Percentiles rank a stretch among this genome's conserved stretches.
Conservation (phyloP, 2,113 vertebrate genomes). For the Osmerus eperlanus region DNA sequence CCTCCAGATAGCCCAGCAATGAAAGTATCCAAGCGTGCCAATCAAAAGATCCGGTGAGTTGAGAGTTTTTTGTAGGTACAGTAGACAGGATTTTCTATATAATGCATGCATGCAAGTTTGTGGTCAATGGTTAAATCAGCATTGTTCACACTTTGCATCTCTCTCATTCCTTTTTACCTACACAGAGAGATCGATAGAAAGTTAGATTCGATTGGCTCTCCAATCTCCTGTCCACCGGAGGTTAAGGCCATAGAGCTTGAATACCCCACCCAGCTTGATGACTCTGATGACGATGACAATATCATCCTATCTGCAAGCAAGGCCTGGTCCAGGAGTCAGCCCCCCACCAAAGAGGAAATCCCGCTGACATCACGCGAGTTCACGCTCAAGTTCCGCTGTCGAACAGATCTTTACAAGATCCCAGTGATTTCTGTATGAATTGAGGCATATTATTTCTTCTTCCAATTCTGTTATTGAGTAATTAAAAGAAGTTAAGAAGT, state of each 20-base stretch:
- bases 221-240: constrained; percentile 36
- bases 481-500: no score
- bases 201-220: constrained; percentile 52
- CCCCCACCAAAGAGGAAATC: not conserved
- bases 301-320: constrained; percentile 29
- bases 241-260: not conserved
- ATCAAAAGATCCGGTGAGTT: constrained; percentile 57
- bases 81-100: not conserved
- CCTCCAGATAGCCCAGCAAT: constrained; percentile 39
- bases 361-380: constrained; percentile 45
- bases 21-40: constrained; percentile 43
- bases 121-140: not conserved
- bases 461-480: no score
- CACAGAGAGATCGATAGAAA: constrained; percentile 63
- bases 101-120: not conserved
- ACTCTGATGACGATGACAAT: constrained; percentile 43
- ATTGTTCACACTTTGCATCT: not conserved
- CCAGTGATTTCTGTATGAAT: constrained; percentile 61
- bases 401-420: constrained; percentile 66
- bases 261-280: not conserved
- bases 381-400: constrained; percentile 70
- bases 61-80: not conserved
- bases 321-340: not conserved
- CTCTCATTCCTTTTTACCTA: not conserved
- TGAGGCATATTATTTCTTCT: no score